Evolutionary conservation across 2,888 invertebrate species (phyloP).

Genomic region (Leptarthrus brevirostris): DNA sequence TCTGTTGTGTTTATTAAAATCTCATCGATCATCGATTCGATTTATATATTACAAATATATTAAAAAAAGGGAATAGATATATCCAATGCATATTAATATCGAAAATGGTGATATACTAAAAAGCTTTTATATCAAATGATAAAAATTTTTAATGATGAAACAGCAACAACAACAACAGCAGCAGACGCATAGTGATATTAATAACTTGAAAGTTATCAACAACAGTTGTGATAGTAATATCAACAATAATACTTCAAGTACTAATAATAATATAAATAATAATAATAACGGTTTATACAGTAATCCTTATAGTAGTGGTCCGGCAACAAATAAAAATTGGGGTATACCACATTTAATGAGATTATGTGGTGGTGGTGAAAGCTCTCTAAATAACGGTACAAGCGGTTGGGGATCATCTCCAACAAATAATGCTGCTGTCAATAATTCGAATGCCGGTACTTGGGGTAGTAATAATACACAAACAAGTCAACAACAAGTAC

Average conservation of each 20-base stretch:
- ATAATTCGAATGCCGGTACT: slow-evolving; percentile 67
- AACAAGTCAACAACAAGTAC: slow-evolving; percentile 58
- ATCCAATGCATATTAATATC: too few species aligned
- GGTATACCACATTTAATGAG: slow-evolving; percentile 61
- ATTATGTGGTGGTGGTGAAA: slow-evolving; percentile 83
- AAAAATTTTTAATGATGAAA: slow-evolving; percentile 47
- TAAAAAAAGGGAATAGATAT: not conserved
- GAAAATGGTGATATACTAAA: slow-evolving; percentile 39
- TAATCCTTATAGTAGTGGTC: slow-evolving; percentile 14
- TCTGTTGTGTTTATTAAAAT: too few species aligned
- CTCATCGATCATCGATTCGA: too few species aligned
- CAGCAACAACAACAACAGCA: slow-evolving; percentile 45
- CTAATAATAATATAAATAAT: slow-evolving; percentile 16
- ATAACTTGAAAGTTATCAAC: slow-evolving; percentile 44
- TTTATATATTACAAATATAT: too few species aligned
- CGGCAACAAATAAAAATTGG: slow-evolving; percentile 42
- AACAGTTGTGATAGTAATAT: slow-evolving; percentile 48
- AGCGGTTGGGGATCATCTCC: slow-evolving; percentile 67
- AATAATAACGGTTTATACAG: slow-evolving; percentile 14
- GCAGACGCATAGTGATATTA: slow-evolving; percentile 45
- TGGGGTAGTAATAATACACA: slow-evolving; percentile 67
- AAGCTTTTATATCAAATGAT: slow-evolving; percentile 39
- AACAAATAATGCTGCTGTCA: slow-evolving; percentile 68
- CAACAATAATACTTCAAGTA: slow-evolving; percentile 39
- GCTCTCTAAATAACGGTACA: slow-evolving; percentile 79